Conservation (phyloP, 2,888 invertebrate genomes). For the Epicampocera succincta region DNA sequence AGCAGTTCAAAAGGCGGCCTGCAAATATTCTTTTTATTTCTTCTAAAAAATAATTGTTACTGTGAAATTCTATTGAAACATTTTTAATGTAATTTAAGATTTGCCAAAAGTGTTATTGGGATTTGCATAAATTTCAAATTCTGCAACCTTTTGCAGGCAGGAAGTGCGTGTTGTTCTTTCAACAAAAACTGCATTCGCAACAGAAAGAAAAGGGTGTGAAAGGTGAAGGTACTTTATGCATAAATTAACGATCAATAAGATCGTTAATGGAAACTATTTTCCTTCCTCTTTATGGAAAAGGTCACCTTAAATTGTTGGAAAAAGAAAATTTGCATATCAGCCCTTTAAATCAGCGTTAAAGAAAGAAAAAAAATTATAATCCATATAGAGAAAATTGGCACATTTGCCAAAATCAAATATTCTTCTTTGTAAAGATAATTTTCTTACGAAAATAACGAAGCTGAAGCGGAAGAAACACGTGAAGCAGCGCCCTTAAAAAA, state of each 20-base stretch:
- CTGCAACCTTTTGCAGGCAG: constrained; percentile 52
- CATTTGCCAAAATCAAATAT: constrained; percentile 56
- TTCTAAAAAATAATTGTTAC: constrained; percentile 45
- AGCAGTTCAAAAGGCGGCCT: constrained; percentile 57
- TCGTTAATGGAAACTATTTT: constrained; percentile 65
- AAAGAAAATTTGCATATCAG: constrained; percentile 66
- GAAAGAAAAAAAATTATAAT: constrained; percentile 44
- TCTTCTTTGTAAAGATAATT: constrained; percentile 37
- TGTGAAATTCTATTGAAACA: constrained; percentile 27
- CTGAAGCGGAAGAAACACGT: constrained; percentile 59
- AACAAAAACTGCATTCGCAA: background rate
- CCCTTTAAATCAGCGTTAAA: constrained; percentile 45
- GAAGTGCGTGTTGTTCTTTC: constrained; percentile 43
- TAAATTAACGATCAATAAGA: constrained; percentile 81
- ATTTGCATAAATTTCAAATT: constrained; percentile 61
- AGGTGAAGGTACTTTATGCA: constrained; percentile 79
- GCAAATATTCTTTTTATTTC: constrained; percentile 51
- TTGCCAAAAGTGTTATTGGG: constrained; percentile 45
- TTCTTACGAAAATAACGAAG: constrained; percentile 35
- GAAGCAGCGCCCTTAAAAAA: constrained; percentile 37
- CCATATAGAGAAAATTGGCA: constrained; percentile 64
- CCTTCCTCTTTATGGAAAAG: constrained; percentile 44
- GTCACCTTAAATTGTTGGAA: constrained; percentile 16
- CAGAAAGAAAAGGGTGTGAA: constrained; percentile 68
- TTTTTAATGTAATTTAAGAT: constrained; percentile 61